Evolutionary conservation across 2,888 invertebrate species (phyloP).

Genomic region (Julus scanicus): DNA sequence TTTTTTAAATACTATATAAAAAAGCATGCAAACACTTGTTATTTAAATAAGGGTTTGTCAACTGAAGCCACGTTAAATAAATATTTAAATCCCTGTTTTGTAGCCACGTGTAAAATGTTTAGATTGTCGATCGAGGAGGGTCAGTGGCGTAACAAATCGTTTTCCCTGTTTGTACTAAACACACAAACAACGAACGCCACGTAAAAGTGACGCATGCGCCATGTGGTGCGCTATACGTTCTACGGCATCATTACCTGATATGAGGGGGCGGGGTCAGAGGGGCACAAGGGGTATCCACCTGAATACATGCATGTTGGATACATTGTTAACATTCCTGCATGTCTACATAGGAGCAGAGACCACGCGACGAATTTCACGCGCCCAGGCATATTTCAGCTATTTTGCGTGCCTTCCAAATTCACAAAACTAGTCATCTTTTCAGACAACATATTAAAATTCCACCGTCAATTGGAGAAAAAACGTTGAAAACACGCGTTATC

Average conservation of each 20-base stretch:
- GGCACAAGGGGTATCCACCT: slow-evolving; percentile 2
- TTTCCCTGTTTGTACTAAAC: slow-evolving; percentile 4
- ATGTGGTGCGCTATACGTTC: not conserved
- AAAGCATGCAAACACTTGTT: slow-evolving; percentile 36
- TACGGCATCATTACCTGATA: not conserved
- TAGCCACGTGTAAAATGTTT: not conserved
- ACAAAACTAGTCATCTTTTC: not conserved
- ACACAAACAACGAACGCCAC: not conserved
- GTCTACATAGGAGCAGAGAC: not conserved
- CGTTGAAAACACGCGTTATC: not conserved
- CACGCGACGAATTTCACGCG: slow-evolving; percentile 34
- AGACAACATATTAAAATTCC: slow-evolving; percentile 13
- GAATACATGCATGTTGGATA: slow-evolving; percentile 16
- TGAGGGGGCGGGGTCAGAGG: not conserved
- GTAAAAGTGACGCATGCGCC: not conserved
- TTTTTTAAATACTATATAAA: not conserved
- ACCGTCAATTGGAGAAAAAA: not conserved
- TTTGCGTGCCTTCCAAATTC: not conserved
- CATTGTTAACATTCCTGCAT: slow-evolving; percentile 23
- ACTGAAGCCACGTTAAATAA: slow-evolving; percentile 24
- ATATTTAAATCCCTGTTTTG: slow-evolving; percentile 24
- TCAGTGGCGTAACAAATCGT: slow-evolving; percentile 22
- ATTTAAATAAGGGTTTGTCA: slow-evolving; percentile 42
- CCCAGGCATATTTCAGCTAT: not conserved
- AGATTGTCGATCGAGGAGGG: slow-evolving; percentile 20